A percentile compares a stretch with the other conserved stretches of the same genome.
Evolutionary conservation across 2,888 invertebrate species (phyloP).

Genomic region (Xylota segnis): DNA sequence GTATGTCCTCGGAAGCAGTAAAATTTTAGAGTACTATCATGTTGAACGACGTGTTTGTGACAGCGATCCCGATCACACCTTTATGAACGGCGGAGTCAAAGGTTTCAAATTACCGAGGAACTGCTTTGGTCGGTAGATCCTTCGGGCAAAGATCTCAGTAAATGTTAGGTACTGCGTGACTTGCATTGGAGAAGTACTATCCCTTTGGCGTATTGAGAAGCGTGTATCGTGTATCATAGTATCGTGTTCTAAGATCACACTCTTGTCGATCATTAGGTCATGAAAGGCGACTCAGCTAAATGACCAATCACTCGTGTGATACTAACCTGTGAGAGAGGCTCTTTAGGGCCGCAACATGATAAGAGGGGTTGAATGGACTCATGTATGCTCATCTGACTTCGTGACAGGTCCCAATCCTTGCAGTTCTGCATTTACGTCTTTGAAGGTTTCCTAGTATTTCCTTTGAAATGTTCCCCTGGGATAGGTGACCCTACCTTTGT

Average conservation of each 20-base stretch:
- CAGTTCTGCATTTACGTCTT: too few species aligned
- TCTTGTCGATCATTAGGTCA: not conserved
- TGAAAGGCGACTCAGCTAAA: too few species aligned
- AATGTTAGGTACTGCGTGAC: conserved; percentile 4
- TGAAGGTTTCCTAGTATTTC: too few species aligned
- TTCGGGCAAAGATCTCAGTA: conserved; percentile 4
- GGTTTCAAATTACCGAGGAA: not conserved
- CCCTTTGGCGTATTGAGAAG: not conserved
- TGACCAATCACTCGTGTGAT: too few species aligned
- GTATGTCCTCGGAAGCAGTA: not conserved
- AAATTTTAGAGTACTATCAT: not conserved
- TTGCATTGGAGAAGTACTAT: not conserved
- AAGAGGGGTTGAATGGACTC: too few species aligned
- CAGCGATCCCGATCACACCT: not conserved
- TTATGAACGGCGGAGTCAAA: conserved; percentile 13
- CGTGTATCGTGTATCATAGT: not conserved
- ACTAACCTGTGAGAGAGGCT: too few species aligned
- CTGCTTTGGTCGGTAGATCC: not conserved
- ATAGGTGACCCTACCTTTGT: too few species aligned
- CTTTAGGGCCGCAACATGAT: too few species aligned
- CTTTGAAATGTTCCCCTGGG: too few species aligned
- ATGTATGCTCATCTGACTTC: too few species aligned
- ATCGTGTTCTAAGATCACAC: not conserved
- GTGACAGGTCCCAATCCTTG: too few species aligned
- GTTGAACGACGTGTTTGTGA: conserved; percentile 1